phyloP scores from a whole-genome alignment of 2,888 invertebrate species.

The Sphaeridia pumilis region DNA sequence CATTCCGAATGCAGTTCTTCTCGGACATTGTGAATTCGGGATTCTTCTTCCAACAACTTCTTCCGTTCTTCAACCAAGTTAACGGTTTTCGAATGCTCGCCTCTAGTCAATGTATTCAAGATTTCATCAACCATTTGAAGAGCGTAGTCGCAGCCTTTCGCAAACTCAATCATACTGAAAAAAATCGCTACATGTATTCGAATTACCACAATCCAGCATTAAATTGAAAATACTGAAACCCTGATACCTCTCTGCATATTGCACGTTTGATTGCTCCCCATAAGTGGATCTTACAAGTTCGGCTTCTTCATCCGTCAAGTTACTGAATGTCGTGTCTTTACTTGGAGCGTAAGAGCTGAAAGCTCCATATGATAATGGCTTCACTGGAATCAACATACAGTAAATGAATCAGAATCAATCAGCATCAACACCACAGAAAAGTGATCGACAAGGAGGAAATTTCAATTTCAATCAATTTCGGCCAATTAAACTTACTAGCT shows the following conservation, averaged over 20 bases:
- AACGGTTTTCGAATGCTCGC: conserved; percentile 67
- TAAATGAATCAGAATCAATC: no score
- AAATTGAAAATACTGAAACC: neutral
- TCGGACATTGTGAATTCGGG: conserved; percentile 21
- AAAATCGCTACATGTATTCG: no score
- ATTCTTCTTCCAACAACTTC: conserved; percentile 40
- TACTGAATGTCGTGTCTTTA: conserved; percentile 93
- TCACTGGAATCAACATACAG: conserved; percentile 48
- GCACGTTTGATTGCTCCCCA: conserved; percentile 77
- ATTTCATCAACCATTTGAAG: conserved; percentile 67
- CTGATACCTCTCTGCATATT: conserved; percentile 62
- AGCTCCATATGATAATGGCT: conserved; percentile 83
- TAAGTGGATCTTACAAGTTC: conserved; percentile 84
- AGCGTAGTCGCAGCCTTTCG: conserved; percentile 65
- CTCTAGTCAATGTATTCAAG: conserved; percentile 67
- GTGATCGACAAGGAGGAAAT: no score
- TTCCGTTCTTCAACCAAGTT: conserved; percentile 57
- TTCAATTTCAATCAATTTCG: no score
- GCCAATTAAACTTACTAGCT: conserved; percentile 47
- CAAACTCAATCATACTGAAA: conserved; percentile 59
- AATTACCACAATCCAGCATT: no score
- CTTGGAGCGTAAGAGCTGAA: conserved; percentile 96
- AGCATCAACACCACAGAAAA: no score
- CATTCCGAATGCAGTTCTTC: conserved; percentile 27
- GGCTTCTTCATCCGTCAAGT: conserved; percentile 80